Base-by-base conservation (phyloP, 2,113 vertebrate species). In the Strix uralensis region DNA sequence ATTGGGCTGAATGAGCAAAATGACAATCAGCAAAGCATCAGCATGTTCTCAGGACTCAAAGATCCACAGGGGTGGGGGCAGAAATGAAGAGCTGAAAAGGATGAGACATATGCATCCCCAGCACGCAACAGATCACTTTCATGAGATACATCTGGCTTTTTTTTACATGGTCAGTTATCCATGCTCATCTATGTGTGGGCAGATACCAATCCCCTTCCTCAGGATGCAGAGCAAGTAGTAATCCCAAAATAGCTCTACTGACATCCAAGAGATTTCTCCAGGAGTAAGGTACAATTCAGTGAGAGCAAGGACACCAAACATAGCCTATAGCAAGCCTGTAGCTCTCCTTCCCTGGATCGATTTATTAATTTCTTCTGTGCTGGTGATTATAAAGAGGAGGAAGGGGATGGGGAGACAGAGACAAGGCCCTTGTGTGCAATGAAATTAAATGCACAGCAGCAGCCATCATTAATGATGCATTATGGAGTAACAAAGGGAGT, bases 381-480 rank as follows among this genome's bases (percentile, higher is more conserved):
- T 83, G 88, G 67, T 94, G 84, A 85, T 92, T 92, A 85, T 90
- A 49, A 86, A 93, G 93, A 80, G 85, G 88, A 71, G 58, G 62
- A 93, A 91, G 87, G 78, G 78, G 74, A 67, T 77, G 78, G 42
- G 25, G 58, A 92, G 78, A 88, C 84, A 90, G 84, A 94, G 84
- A 96, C 90, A 93, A 93, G 93, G 94, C 94, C 93, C 93, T 87
- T 92, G 96, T 92, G 94, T 93, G 90, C 96, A 93, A 86, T 90
- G 96, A 97, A 96, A 96, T 93, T 97, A 96, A 97, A 96, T 95
- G 93, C 94, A 96, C 92, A 92, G 94, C 94, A 97, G 87, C 93
- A 94, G 88, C 94, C 94, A 92, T 96, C 96, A 97, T 96, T 97
- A 97, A 96, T 96, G 96, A 97, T 96, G 96, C 81, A 97, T 97